Base-by-base conservation (phyloP, 1,140 invertebrate genomes). In the Diorhabda sublineata region DNA sequence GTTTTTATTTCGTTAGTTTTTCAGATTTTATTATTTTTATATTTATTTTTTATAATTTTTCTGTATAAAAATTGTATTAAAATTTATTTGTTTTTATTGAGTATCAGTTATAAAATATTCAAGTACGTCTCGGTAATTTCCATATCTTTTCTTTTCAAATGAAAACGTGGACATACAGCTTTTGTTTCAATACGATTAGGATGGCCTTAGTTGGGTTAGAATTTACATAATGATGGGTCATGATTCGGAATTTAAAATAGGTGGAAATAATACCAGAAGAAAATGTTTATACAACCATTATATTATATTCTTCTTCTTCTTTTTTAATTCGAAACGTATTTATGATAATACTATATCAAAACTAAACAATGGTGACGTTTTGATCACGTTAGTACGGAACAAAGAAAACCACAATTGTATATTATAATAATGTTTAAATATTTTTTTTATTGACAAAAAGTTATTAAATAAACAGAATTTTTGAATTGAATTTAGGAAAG, bases 191-290 rank as follows among this genome's bases (percentile, higher is more conserved):
- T 52, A 52, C 47, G 47, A 52, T 52, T 52, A 52, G 47, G 47
- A 52, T 8, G 47, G n/a, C 6, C 47, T 52, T 52, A 2, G 47
- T 26, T 52, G 47, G n/a, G 47, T 4, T 8, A 4, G 47, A n/a
- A 52, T 52, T 52, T 52, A 52, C 47, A 52, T 52, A 52, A 52
- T 52, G 47, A 52, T 52, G 4, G 47, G 47, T 52, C 47, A 52
- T 52, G 47, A 52, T 52, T 52, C n/a, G 47, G 47, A 52, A 52
- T 52, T 52, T 52, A 52, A 52, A 52, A 52, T n/a, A 52, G 47
- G n/a, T 8, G 3, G 47, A 52, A 52, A 52, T 52, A 52, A 52
- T 52, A 52, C 47, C n/a, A 52, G n/a, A n/a, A 52, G 47, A 52
- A 52, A 52, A 52, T 52, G 47, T 6, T 52, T 52, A 52, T 52